Conservation (phyloP, 2,888 invertebrate species). For the Geophilus truncorum region DNA sequence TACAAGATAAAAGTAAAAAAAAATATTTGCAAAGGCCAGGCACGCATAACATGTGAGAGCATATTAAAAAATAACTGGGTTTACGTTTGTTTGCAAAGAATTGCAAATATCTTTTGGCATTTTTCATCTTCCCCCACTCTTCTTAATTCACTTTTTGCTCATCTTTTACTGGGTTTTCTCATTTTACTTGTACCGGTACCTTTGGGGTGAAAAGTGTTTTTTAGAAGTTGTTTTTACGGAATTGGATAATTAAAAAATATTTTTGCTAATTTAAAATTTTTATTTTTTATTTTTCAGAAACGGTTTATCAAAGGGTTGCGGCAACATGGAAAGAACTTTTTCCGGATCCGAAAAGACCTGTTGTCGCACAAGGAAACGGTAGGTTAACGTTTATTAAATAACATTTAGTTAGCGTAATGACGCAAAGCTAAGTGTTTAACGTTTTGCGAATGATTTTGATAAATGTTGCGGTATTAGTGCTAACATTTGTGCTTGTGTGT, state of each 20-base stretch:
- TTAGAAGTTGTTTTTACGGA: too few species aligned
- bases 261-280: too few species aligned
- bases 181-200: background rate
- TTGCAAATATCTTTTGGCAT: background rate
- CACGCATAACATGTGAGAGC: background rate
- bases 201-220: background rate
- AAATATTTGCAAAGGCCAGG: background rate
- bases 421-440: background rate
- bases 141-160: background rate
- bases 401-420: background rate
- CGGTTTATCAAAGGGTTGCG: slow-evolving; percentile 96
- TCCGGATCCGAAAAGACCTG: slow-evolving; percentile 92
- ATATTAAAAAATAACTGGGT: background rate
- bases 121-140: background rate
- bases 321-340: slow-evolving; percentile 98
- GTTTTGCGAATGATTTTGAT: background rate
- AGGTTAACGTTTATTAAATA: slow-evolving; percentile 43
- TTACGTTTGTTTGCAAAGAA: background rate
- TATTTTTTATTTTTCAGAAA: slow-evolving; percentile 56
- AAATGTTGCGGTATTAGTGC: slow-evolving; percentile 5
- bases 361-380: slow-evolving; percentile 94
- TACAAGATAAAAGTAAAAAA: background rate
- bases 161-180: background rate
- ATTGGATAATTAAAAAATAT: background rate
- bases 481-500: slow-evolving; percentile 5